Evolutionary conservation across 2,797 vertebrate species (phyloP), one percentile per base, ranked within the genome.

Genomic region (Danio tinwini): DNA sequence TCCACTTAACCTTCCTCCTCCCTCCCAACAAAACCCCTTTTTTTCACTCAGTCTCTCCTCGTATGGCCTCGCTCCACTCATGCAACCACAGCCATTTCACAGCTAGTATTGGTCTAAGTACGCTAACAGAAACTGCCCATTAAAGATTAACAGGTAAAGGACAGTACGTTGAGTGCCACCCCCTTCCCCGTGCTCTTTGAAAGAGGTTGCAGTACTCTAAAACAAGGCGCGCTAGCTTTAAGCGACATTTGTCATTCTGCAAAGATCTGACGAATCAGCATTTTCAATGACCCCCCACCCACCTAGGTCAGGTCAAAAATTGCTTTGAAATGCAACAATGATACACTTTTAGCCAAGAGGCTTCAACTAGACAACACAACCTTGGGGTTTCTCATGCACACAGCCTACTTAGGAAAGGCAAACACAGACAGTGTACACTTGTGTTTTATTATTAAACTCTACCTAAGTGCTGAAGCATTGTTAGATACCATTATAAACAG

Each of bases 11-110:
- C 87, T 83, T 77, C 78, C 85, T 88, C 87, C 83, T 77, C 78
- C 85, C 39, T 14, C 52, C 39, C 40, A 78, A 73, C 16, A n/a
- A 49, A 37, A 62, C 45, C 71, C 67, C 88, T 91, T 90, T 91
- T 89, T 89, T 88, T 90, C 55, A 7, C 44, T 71, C 52, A 13
- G 13, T 53, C 77, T 80, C 70, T 75, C 68, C 44, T 47, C n/a
- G 6, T 39, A 73, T 58, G 65, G 74, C 42, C 29, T 17, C 86
- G 29, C 29, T 49, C 53, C 53, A 58, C 87, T 91, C 89, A 85
- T 93, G 91, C 91, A 92, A 88, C 87, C 86, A 88, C 90, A 92
- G 91, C 91, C 91, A 91, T 94, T 93, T 93, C 84, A 88, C 85
- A 90, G 87, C 91, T 92, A 62, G 42, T 64, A 61, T 56, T 72